phyloP scores from a whole-genome alignment of 1,140 invertebrate genomes.

The Scaptomyza montana region DNA sequence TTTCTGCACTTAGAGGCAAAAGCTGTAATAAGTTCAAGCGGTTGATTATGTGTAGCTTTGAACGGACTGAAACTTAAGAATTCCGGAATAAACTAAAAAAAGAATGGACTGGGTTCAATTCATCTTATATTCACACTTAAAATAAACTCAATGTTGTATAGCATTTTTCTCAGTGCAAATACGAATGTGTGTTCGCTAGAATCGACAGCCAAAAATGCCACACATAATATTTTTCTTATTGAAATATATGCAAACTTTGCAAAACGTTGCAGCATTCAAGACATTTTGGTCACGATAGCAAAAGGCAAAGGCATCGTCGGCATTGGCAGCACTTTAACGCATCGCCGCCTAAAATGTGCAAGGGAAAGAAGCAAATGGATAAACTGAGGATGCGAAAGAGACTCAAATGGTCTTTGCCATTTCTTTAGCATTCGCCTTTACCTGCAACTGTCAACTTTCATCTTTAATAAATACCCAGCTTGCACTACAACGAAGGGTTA shows the following conservation, averaged over 20 bases:
- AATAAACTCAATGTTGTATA: too few species aligned
- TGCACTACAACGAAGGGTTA: background rate
- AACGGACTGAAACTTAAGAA: too few species aligned
- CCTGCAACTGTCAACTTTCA: constrained; percentile 7
- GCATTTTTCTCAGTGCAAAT: too few species aligned
- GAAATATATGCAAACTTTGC: constrained; percentile 72
- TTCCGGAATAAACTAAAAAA: too few species aligned
- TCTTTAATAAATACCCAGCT: constrained; percentile 1
- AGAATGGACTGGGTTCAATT: too few species aligned
- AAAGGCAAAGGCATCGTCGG: background rate
- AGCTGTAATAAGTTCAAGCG: background rate
- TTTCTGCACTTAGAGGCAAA: background rate
- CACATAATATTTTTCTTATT: constrained; percentile 60
- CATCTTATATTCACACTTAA: too few species aligned
- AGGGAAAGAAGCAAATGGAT: background rate
- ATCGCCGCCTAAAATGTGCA: constrained; percentile 19
- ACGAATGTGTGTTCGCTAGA: background rate
- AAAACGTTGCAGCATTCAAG: constrained; percentile 40
- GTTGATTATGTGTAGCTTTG: too few species aligned
- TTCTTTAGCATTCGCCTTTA: constrained; percentile 5
- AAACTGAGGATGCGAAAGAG: constrained; percentile 3
- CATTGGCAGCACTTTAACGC: constrained; percentile 40
- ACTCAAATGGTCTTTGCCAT: background rate
- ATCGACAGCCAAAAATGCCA: constrained; percentile 33
- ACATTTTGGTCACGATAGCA: background rate